Base-by-base conservation (phyloP, 2,113 vertebrate genomes). In the Gnathonemus longibarbis region DNA sequence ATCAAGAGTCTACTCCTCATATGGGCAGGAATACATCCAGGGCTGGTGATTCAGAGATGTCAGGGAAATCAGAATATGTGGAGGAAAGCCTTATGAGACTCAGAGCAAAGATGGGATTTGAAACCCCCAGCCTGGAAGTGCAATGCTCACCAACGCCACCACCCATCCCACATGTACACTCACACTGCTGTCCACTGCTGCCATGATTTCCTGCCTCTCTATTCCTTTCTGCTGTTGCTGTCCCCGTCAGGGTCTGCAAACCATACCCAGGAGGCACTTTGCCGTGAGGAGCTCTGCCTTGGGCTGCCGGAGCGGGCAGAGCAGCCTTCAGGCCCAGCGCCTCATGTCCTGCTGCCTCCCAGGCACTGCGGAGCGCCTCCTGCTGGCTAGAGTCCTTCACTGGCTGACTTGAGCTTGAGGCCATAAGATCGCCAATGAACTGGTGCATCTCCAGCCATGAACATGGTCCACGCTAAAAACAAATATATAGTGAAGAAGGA, bases 361-460 rank as follows among this genome's bases (percentile, higher is more conserved):
- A 96, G 3, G 92, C 89, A 24, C 92, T 42, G 74, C 92, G 94
- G 0, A 94, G 84, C 35, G 93, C 91, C 88, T 95, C 95, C 80
- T 93, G 92, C 90, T 93, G 94, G 5, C 31, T 39, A 15, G 89
- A 58, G 46, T 93, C 91, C 91, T 94, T 96, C 27, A 89, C 90
- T 17, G 91, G 89, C 86, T 92, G 91, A 45, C 90, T 87, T n/a
- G 92, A 92, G 83, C 93, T 95, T 83, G 95, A 95, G 53, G 94
- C 91, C 89, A 96, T 91, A 0, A 96, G 94, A 89, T 96, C 96
- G 3, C 96, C 95, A 19, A 96, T 95, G 92, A 96, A 96, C 91
- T 95, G 95, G 89, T 96, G 94, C 95, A 96, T 95, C 70, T 96
- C 96, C 93, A 96, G 93, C 96, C 96, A 96, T 89, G 96, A 95